Percentiles rank a stretch among this genome's conserved stretches.
Evolutionary conservation across 2,888 invertebrate species (phyloP).

Genomic region (Sesamia inferens): DNA sequence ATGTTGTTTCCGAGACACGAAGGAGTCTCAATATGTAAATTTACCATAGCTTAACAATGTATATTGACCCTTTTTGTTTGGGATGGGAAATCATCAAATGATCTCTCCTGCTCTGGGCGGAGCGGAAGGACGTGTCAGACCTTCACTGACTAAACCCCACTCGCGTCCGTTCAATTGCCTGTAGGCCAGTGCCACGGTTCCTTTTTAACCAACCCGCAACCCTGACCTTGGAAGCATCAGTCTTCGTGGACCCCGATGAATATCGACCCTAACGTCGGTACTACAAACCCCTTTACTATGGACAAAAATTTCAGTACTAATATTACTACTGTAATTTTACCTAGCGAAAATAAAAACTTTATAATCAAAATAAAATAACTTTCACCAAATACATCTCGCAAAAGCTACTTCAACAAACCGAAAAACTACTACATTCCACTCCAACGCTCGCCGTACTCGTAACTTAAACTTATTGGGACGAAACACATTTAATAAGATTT

Average conservation of each 20-base stretch:
- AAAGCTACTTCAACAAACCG: constrained; percentile 23
- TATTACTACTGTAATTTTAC: background rate
- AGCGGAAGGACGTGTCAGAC: too few relatives aligned
- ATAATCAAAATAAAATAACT: constrained; percentile 20
- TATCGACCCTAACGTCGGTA: background rate
- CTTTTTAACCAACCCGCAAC: too few relatives aligned
- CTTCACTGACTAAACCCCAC: too few relatives aligned
- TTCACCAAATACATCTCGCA: constrained; percentile 6
- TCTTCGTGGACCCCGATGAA: too few relatives aligned
- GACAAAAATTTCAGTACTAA: background rate
- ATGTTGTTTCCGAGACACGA: background rate
- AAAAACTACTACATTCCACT: constrained; percentile 12
- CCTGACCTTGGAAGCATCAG: too few relatives aligned
- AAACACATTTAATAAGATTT: constrained; percentile 54
- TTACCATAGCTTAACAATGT: too few relatives aligned
- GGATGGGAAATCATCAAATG: too few relatives aligned
- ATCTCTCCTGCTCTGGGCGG: too few relatives aligned
- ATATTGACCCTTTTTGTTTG: too few relatives aligned
- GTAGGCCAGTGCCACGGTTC: too few relatives aligned
- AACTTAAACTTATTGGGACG: constrained; percentile 29
- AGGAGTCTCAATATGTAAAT: background rate
- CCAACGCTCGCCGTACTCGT: constrained; percentile 12
- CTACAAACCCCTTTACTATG: background rate
- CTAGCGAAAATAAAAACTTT: constrained; percentile 16
- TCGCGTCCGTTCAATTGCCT: too few relatives aligned